Evolutionary conservation across 1,140 invertebrate species (phyloP).

Genomic region (Atta cephalotes): DNA sequence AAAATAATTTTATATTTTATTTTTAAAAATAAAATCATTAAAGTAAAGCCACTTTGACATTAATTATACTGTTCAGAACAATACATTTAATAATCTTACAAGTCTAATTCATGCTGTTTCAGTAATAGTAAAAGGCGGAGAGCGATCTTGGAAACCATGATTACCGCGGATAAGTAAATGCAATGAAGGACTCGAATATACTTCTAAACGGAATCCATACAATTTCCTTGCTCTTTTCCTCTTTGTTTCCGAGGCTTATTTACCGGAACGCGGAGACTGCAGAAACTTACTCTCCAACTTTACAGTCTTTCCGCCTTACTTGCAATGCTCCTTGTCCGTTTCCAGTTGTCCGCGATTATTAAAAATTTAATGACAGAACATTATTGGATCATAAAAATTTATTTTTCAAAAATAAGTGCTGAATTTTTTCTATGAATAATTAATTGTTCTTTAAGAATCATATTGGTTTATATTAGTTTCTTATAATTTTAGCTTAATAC

Average conservation of each 20-base stretch:
- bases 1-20: background rate
- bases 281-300: conserved; percentile 24
- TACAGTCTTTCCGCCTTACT: conserved; percentile 19
- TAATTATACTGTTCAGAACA: background rate
- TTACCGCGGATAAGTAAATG: conserved; percentile 44
- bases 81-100: background rate
- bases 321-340: background rate
- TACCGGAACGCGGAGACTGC: conserved; percentile 30
- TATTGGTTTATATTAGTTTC: background rate
- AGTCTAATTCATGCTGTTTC: conserved; percentile 19
- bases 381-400: background rate
- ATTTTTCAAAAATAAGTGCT: background rate
- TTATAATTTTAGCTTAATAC: background rate
- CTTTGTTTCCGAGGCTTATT: conserved; percentile 43
- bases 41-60: background rate
- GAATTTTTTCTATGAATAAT: background rate
- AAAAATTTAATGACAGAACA: background rate
- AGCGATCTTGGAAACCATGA: conserved; percentile 23
- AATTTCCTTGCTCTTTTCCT: conserved; percentile 5
- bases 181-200: conserved; percentile 18
- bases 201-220: conserved; percentile 45
- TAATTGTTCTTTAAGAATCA: background rate
- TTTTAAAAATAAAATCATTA: background rate
- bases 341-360: background rate
- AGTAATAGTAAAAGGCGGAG: background rate